Percentiles rank a stretch among this genome's conserved stretches.
Conservation (phyloP, 2,797 vertebrate species). For the Neosilurus hyrtlii region DNA sequence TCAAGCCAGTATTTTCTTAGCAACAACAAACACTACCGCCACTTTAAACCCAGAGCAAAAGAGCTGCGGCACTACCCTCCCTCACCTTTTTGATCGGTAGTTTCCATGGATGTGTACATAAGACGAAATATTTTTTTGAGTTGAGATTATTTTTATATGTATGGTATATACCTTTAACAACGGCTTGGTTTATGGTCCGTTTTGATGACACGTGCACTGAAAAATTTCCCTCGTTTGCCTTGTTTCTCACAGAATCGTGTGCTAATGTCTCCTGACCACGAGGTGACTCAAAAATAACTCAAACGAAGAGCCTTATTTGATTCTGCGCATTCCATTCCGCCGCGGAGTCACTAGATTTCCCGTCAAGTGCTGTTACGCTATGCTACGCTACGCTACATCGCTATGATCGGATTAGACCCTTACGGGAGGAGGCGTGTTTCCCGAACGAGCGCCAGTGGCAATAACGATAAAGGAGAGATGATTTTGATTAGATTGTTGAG, state of each 20-base stretch:
- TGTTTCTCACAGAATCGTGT: conserved; percentile 22
- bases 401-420: background rate
- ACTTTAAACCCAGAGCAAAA: conserved; percentile 55
- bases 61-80: conserved; percentile 67
- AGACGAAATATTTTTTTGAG: conserved; percentile 66
- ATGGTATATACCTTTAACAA: conserved; percentile 23
- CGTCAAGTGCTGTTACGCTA: background rate
- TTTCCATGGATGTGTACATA: conserved; percentile 80
- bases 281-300: conserved; percentile 18
- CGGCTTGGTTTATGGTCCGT: conserved; percentile 15
- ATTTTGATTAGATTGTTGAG: background rate
- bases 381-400: background rate
- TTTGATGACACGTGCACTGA: conserved; percentile 30
- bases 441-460: background rate
- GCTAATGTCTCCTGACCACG: background rate
- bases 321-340: conserved; percentile 28
- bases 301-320: conserved; percentile 33
- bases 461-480: background rate
- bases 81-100: conserved; percentile 73
- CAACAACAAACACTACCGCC: conserved; percentile 50
- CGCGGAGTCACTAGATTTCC: background rate
- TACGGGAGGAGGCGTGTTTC: background rate
- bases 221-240: conserved; percentile 2
- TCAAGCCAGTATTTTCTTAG: conserved; percentile 80
- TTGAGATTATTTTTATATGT: conserved; percentile 60